Evolutionary conservation across 2,797 vertebrate genomes (phyloP).

Genomic region (Phoeniculus purpureus): DNA sequence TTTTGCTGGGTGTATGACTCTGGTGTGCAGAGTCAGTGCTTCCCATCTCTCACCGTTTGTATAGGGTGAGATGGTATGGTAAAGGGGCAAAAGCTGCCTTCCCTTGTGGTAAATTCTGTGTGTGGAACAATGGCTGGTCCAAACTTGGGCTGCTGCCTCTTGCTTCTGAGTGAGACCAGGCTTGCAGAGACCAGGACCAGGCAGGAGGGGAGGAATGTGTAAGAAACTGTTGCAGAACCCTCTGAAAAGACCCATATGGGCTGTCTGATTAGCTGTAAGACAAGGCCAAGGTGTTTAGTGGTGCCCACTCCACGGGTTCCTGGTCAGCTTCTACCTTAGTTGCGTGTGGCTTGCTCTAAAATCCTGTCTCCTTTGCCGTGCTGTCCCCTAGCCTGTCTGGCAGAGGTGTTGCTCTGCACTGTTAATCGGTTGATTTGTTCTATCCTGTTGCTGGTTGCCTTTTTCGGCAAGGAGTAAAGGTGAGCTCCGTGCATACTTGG

Average conservation of each 20-base stretch:
- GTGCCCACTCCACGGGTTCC: neutral
- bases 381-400: neutral
- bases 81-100: neutral
- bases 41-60: neutral
- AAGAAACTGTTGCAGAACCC: neutral
- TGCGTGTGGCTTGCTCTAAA: fast-evolving
- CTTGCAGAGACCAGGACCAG: neutral
- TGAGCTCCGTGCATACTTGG: neutral
- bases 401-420: neutral
- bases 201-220: neutral
- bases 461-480: neutral
- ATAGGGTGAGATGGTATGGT: neutral
- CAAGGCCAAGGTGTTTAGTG: neutral
- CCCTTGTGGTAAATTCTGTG: neutral
- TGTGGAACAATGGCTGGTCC: neutral
- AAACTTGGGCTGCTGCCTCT: neutral
- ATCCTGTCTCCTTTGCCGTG: fast-evolving
- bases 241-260: neutral
- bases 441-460: neutral
- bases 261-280: neutral
- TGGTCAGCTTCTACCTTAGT: neutral
- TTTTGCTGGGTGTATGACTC: neutral
- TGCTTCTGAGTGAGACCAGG: neutral
- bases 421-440: neutral
- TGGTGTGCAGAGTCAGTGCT: neutral